A percentile compares a stretch with the other conserved stretches of the same genome.
phyloP scores from a whole-genome alignment of 2,113 vertebrate genomes.

The Percopsis transmontana region DNA sequence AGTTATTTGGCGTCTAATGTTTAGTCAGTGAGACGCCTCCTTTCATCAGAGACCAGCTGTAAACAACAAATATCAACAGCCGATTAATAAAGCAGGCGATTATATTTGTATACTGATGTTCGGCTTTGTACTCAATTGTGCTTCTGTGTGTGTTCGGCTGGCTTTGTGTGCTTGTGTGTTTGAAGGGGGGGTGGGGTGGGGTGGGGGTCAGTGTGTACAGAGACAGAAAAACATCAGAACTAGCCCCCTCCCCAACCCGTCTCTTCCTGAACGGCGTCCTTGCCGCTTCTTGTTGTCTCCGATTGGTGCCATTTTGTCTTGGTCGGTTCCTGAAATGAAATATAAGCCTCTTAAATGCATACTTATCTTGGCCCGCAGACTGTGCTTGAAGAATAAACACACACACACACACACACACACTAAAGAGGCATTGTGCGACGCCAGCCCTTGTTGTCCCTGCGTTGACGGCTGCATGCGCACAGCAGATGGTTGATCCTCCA shows the following conservation, averaged over 20 bases:
- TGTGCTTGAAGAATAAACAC: constrained; percentile 65
- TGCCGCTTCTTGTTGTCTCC: constrained; percentile 46
- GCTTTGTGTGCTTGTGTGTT: constrained; percentile 26
- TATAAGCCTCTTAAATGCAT: constrained; percentile 76
- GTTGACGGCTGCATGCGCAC: constrained; percentile 60
- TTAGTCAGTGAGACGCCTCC: constrained; percentile 36
- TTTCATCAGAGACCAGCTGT: constrained; percentile 40
- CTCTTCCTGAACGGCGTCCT: constrained; percentile 36
- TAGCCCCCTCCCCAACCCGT: constrained; percentile 16
- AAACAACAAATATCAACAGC: constrained; percentile 35
- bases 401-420: constrained; percentile 22
- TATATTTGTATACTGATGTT: constrained; percentile 61
- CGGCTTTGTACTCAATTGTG: constrained; percentile 56
- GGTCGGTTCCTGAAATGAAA: constrained; percentile 72
- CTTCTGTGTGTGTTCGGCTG: constrained; percentile 17
- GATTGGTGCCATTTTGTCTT: constrained; percentile 74
- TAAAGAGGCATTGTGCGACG: constrained; percentile 72
- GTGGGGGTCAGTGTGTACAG: not conserved
- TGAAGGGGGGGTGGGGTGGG: constrained; percentile 11
- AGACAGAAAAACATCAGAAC: constrained; percentile 14
- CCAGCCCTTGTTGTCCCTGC: constrained; percentile 67
- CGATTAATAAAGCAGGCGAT: constrained; percentile 55
- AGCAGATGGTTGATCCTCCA: constrained; percentile 75
- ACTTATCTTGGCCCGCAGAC: constrained; percentile 74
- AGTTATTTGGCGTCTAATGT: constrained; percentile 46